These are phyloP conservation scores for Drosophila fulvimacula DNA, from an alignment of 2,888 invertebrate species.

Conservation along the genomic window DNA sequence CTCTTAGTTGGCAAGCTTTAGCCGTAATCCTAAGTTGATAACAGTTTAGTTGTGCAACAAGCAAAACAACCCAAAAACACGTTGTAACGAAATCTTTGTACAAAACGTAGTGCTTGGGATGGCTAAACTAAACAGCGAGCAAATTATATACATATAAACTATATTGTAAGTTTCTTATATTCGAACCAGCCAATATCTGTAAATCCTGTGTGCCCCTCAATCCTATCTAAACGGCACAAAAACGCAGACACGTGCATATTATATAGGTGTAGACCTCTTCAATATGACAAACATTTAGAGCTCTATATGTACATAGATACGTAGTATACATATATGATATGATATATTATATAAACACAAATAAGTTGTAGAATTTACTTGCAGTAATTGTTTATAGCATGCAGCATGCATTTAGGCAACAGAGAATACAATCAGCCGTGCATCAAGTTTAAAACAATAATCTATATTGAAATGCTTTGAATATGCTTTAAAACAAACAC, in stretches of 20 bases:
- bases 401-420: slow-evolving; percentile 56
- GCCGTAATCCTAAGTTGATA: slow-evolving; percentile 42
- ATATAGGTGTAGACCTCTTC: slow-evolving; percentile 37
- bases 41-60: slow-evolving; percentile 44
- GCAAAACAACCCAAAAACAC: slow-evolving; percentile 38
- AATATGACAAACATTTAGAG: slow-evolving; percentile 68
- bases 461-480: slow-evolving; percentile 74
- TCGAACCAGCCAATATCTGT: slow-evolving; percentile 40
- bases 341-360: slow-evolving; percentile 24
- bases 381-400: slow-evolving; percentile 46
- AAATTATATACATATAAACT: slow-evolving; percentile 41
- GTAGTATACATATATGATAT: slow-evolving; percentile 39
- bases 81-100: slow-evolving; percentile 57
- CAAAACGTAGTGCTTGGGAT: slow-evolving; percentile 44
- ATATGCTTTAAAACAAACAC: slow-evolving; percentile 75
- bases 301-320: slow-evolving; percentile 65
- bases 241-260: slow-evolving; percentile 39
- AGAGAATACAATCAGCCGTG: slow-evolving; percentile 38
- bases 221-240: slow-evolving; percentile 41
- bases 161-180: slow-evolving; percentile 31
- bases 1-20: slow-evolving; percentile 53
- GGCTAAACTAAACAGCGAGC: slow-evolving; percentile 47
- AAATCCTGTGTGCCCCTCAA: slow-evolving; percentile 24
- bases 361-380: slow-evolving; percentile 47
- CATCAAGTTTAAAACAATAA: slow-evolving; percentile 44